phyloP scores from a whole-genome alignment of 2,888 invertebrate genomes.

The Lochmaea capreae region DNA sequence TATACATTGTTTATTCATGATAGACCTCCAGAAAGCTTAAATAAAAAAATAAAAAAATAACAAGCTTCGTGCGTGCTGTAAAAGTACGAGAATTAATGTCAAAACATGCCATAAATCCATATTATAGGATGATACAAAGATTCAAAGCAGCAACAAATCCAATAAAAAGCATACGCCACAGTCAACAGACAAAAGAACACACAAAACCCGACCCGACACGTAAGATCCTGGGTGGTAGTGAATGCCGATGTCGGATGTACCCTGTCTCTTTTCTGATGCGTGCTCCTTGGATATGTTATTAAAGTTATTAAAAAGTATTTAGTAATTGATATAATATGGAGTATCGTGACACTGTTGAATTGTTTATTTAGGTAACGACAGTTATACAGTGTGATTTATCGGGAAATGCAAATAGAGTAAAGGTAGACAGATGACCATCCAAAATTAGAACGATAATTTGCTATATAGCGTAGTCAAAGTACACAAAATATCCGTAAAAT shows the following conservation, averaged over 20 bases:
- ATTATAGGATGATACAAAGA: constrained; percentile 61
- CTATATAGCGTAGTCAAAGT: no score
- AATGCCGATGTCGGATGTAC: constrained; percentile 26
- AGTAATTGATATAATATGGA: no score
- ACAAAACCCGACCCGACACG: constrained; percentile 26
- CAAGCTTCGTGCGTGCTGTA: constrained; percentile 31
- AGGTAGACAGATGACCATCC: no score
- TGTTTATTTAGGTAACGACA: no score
- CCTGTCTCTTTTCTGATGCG: constrained; percentile 4
- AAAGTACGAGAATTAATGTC: constrained; percentile 59
- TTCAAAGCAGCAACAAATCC: constrained; percentile 54
- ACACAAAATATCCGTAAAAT: no score
- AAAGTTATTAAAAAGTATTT: neutral
- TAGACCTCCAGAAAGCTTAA: constrained; percentile 4
- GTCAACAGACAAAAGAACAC: constrained; percentile 22
- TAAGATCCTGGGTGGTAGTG: constrained; percentile 45
- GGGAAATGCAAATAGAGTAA: no score
- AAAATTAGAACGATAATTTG: no score
- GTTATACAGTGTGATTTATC: no score
- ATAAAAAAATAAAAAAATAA: constrained; percentile 3
- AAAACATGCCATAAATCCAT: constrained; percentile 63
- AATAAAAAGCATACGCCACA: constrained; percentile 18
- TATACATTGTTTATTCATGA: neutral
- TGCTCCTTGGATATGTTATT: constrained; percentile 1
- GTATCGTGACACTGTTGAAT: no score